phyloP scores from a whole-genome alignment of 2,113 vertebrate genomes.

The Mixornis gularis region DNA sequence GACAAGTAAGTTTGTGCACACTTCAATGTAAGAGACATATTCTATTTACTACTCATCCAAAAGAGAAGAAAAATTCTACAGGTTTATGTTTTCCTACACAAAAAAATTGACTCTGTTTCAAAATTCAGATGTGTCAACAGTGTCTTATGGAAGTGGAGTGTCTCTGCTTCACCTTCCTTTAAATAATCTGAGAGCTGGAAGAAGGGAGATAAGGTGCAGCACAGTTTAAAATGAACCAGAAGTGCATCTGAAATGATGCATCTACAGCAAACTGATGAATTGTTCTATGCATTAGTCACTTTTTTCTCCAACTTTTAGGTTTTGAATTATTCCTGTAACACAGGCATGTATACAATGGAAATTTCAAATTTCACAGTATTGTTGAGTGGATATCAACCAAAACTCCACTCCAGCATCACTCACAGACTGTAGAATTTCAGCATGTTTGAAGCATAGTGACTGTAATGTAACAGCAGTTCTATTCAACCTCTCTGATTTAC shows the following conservation, averaged over 20 bases:
- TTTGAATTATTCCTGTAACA: not conserved
- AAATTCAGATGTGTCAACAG: not conserved
- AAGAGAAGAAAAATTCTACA: not conserved
- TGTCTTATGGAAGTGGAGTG: not conserved
- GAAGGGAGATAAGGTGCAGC: not conserved
- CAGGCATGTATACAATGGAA: not conserved
- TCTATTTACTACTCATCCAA: not conserved
- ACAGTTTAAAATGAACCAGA: not conserved
- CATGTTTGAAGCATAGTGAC: not conserved
- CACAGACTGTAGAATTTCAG: not conserved
- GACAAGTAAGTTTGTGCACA: not conserved
- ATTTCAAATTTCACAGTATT: not conserved
- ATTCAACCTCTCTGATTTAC: not conserved
- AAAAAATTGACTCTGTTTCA: not conserved
- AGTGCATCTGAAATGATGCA: not conserved
- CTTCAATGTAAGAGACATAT: not conserved
- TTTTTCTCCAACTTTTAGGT: not conserved
- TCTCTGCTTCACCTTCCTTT: not conserved
- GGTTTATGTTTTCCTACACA: not conserved
- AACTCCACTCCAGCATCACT: not conserved
- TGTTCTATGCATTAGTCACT: not conserved
- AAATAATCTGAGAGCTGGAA: not conserved
- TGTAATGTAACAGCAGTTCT: not conserved
- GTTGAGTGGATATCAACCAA: not conserved
- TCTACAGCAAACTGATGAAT: not conserved